Base-by-base conservation (phyloP, 1,140 invertebrate species). In the Bombus consobrinus region DNA sequence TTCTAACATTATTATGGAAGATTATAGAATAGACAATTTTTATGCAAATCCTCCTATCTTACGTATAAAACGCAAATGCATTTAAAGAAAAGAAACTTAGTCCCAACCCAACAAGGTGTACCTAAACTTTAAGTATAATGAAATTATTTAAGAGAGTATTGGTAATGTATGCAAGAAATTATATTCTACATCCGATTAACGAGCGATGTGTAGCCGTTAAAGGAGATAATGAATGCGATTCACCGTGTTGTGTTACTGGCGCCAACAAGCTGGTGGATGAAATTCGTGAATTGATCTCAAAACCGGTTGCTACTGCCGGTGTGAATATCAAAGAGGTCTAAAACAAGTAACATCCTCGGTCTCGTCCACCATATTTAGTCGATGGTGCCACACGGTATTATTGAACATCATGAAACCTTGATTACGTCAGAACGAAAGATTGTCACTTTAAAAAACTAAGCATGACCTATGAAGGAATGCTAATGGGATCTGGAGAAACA, bases 341-440 rank as follows among this genome's bases (percentile, higher is more conserved):
- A 89, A 90, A 85, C 12, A 32, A 64, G 64, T 18, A 39, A 74
- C 37, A 76, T 22, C 37, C 32, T 69, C 37, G 79, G 41, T 47
- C 62, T 64, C 78, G 57, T 69, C 53, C 34, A 64, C 78, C 85
- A 80, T 90, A 89, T 90, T 89, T 89, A 82, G 88, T 4, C 18
- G 88, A 84, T 71, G 81, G 81, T 89, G 72, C 80, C 85, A 82
- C 53, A 41, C 18, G 39, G 3, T 77, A 62, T 87, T 89, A 77
- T 53, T 34, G 66, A 81, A 87, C 78, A 90, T 69, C 81, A 80
- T 89, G 41, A 32, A 41, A 39, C 18, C 28, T 4, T 53, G 85
- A 89, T 89, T 89, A 57, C 75, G 57, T 90, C 89, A 85, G 74
- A 53, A 53, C 34, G 37, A 89, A 78, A 73, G 79, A 78, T 68